Conservation (phyloP, 2,797 vertebrate species). For the Semaprochilodus insignis region DNA sequence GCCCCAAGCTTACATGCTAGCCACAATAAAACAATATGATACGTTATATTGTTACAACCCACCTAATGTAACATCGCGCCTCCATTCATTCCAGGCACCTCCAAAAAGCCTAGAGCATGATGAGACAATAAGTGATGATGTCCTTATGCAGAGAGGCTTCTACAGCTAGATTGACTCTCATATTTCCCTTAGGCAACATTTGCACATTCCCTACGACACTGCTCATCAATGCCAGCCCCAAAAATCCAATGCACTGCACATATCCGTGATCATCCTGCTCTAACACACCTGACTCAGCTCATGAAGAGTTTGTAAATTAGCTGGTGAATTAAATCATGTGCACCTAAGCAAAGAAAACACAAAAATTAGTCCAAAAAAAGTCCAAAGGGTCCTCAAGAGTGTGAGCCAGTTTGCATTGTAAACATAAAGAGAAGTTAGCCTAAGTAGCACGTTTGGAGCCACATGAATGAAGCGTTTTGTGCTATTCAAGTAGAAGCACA, state of each 20-base stretch:
- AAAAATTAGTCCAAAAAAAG: background rate
- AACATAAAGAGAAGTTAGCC: background rate
- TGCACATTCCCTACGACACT: background rate
- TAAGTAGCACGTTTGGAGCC: background rate
- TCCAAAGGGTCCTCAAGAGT: background rate
- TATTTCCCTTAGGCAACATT: conserved; percentile 26
- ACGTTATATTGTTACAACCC: background rate
- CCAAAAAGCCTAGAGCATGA: background rate
- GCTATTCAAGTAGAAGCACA: background rate
- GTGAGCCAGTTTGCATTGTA: background rate
- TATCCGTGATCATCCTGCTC: background rate
- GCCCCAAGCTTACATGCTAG: too few relatives aligned
- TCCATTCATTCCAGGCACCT: background rate
- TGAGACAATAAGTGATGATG: background rate
- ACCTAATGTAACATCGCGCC: background rate
- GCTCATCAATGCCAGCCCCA: background rate
- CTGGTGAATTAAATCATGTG: background rate
- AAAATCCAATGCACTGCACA: background rate
- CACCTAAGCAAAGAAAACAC: background rate
- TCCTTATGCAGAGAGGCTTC: background rate
- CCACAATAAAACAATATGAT: background rate
- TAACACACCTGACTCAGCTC: background rate
- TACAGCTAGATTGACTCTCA: conserved; percentile 4
- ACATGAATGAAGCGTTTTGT: background rate
- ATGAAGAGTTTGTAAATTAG: background rate